phyloP scores from a whole-genome alignment of 2,888 invertebrate species.

The Polydrusus cervinus region DNA sequence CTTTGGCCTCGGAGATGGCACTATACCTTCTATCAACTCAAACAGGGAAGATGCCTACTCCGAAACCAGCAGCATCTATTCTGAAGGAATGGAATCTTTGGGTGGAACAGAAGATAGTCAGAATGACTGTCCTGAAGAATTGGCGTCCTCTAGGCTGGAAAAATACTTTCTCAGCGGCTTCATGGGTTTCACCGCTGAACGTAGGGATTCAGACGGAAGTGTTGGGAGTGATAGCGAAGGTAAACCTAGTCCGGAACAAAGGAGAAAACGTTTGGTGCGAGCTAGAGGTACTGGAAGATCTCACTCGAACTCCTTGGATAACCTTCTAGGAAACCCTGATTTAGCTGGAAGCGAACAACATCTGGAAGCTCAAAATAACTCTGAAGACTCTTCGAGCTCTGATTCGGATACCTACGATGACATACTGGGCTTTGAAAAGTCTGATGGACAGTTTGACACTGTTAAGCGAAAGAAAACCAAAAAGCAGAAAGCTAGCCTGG shows the following conservation, averaged over 20 bases:
- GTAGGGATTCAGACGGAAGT: constrained; percentile 87
- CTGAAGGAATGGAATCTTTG: constrained; percentile 86
- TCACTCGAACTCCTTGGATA: constrained; percentile 87
- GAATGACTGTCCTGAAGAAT: constrained; percentile 75
- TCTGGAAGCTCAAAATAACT: constrained; percentile 73
- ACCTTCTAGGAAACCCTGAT: constrained; percentile 80
- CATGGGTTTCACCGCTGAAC: constrained; percentile 85
- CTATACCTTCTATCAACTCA: constrained; percentile 72
- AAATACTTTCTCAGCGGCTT: constrained; percentile 92
- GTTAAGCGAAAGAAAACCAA: constrained; percentile 89
- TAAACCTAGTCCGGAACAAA: constrained; percentile 89
- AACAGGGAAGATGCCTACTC: constrained; percentile 80
- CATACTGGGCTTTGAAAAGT: constrained; percentile 79
- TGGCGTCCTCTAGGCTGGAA: constrained; percentile 89
- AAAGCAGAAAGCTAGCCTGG: constrained; percentile 76
- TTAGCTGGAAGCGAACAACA: constrained; percentile 66
- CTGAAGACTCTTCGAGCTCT: constrained; percentile 77
- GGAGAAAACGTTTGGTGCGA: constrained; percentile 85
- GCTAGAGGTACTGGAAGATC: constrained; percentile 89
- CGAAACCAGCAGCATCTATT: constrained; percentile 90
- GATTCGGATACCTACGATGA: constrained; percentile 84
- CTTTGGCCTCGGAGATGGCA: constrained; percentile 84
- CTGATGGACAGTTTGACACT: constrained; percentile 86
- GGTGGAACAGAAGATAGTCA: constrained; percentile 74
- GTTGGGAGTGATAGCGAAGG: constrained; percentile 95